A percentile compares a stretch with the other conserved stretches of the same genome.
These are phyloP conservation scores for Piliocolobus tephrosceles DNA, from an alignment of 2,113 vertebrate species.

Conservation along the genomic window DNA sequence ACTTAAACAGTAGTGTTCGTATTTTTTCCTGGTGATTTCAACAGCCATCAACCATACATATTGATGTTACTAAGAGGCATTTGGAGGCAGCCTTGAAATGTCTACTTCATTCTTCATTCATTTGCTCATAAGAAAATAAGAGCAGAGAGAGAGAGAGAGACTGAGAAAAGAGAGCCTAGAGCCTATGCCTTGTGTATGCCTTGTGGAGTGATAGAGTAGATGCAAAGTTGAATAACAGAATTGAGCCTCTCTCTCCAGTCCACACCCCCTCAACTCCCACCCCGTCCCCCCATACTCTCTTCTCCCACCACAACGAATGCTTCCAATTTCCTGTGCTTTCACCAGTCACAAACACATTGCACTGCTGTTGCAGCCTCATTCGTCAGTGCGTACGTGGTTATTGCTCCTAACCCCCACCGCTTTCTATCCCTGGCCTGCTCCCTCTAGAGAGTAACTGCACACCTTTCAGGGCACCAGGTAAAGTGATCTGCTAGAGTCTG, in stretches of 20 bases:
- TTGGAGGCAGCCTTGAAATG: not conserved
- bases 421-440: fast-evolving
- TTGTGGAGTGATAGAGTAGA: not conserved
- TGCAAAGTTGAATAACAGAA: not conserved
- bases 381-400: fast-evolving
- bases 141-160: not conserved
- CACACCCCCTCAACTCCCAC: no score
- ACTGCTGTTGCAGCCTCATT: not conserved
- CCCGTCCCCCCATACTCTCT: fast-evolving
- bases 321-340: not conserved
- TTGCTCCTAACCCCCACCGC: no score
- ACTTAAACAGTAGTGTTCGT: constrained; percentile 19
- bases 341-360: not conserved
- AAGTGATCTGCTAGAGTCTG: fast-evolving
- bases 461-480: not conserved
- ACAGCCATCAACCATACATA: not conserved
- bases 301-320: not conserved
- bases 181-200: no score
- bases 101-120: not conserved
- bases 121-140: not conserved
- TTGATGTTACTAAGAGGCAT: not conserved
- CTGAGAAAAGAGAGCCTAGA: not conserved
- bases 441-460: not conserved
- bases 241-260: not conserved
- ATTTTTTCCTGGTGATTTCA: not conserved